phyloP scores from a whole-genome alignment of 1,140 invertebrate species.

The Anthonomus grandis region DNA sequence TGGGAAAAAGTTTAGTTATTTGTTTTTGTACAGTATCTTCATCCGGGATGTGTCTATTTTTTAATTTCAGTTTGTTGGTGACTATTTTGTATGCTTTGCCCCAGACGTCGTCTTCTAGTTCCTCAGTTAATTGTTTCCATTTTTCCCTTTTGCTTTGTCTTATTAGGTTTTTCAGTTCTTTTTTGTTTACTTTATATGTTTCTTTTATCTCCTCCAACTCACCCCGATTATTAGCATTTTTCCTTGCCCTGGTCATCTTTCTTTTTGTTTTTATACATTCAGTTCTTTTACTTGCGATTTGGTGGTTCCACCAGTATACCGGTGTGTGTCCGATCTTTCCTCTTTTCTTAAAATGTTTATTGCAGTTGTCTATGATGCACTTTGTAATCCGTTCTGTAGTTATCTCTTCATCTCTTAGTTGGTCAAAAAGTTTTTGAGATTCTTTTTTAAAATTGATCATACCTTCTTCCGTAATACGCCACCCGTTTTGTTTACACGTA shows the following conservation, averaged over 20 bases:
- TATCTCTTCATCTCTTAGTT: neutral
- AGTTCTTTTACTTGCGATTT: neutral
- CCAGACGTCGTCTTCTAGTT: constrained; percentile 13
- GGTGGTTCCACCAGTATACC: neutral
- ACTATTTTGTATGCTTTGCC: constrained; percentile 17
- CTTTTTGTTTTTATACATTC: neutral
- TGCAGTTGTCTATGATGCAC: neutral
- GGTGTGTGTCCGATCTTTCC: neutral
- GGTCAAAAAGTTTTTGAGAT: neutral
- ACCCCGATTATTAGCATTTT: neutral
- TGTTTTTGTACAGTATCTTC: neutral
- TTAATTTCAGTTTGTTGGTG: neutral
- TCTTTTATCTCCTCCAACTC: neutral
- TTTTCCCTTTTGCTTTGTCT: constrained; percentile 3
- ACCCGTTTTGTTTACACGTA: neutral
- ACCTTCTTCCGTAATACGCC: neutral
- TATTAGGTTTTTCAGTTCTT: constrained; percentile 11
- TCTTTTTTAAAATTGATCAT: neutral
- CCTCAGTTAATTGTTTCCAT: constrained; percentile 2
- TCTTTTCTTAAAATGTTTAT: neutral
- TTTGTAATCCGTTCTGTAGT: neutral
- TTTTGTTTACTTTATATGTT: constrained; percentile 2
- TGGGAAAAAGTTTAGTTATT: neutral
- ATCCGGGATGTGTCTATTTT: neutral
- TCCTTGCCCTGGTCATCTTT: neutral